Evolutionary conservation across 2,888 invertebrate genomes (phyloP).

Genomic region (Leptarthrus brevirostris): DNA sequence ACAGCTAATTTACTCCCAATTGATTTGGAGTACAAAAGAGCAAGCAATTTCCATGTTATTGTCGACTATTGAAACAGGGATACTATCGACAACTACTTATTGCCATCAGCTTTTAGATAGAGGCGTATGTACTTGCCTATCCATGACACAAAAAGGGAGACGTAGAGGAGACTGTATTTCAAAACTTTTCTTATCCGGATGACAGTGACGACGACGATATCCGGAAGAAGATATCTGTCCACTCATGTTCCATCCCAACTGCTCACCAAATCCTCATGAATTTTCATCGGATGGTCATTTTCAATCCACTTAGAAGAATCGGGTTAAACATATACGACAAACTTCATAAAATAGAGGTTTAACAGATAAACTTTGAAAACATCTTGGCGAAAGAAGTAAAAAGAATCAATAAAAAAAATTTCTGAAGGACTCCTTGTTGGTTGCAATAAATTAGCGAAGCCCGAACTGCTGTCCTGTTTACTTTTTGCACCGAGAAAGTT

Average conservation of each 20-base stretch:
- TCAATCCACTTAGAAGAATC: conserved; percentile 40
- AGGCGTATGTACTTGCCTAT: no score
- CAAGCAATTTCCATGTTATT: conserved; percentile 3
- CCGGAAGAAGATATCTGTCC: neutral
- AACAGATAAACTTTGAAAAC: conserved; percentile 34
- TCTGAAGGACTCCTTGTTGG: conserved; percentile 1
- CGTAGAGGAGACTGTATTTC: conserved; percentile 2
- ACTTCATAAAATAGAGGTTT: conserved; percentile 33
- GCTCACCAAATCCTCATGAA: conserved; percentile 20
- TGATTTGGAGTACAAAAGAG: conserved; percentile 2
- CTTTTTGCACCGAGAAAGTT: conserved; percentile 11
- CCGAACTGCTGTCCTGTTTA: conserved; percentile 37
- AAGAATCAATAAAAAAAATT: conserved; percentile 40
- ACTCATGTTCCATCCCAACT: neutral
- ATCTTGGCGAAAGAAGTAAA: conserved; percentile 42
- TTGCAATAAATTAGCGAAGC: conserved; percentile 44
- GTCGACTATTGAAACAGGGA: neutral
- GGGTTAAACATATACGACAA: conserved; percentile 42
- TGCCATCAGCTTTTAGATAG: no score
- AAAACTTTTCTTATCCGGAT: neutral
- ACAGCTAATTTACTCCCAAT: conserved; percentile 19
- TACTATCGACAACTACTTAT: no score
- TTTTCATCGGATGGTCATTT: conserved; percentile 42
- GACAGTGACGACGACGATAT: conserved; percentile 3
- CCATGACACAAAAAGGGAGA: conserved; percentile 16